phyloP scores from a whole-genome alignment of 2,797 vertebrate genomes.

The Microtus obscurus region DNA sequence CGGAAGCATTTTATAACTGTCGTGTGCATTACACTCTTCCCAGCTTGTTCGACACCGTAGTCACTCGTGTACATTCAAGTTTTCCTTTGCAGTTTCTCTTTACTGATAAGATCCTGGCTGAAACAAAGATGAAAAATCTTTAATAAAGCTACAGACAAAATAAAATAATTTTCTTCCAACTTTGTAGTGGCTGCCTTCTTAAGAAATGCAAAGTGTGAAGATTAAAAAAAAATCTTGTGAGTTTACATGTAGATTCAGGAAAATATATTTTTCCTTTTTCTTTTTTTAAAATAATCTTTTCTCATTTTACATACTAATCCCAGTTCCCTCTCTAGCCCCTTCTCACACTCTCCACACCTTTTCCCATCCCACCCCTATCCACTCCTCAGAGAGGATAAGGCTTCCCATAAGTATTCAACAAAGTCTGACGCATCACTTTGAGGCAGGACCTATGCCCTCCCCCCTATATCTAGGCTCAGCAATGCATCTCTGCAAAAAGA shows the following conservation, averaged over 20 bases:
- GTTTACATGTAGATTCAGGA: not conserved
- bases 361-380: no score
- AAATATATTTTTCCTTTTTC: no score
- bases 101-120: not conserved
- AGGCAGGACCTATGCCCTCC: no score
- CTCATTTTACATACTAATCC: no score
- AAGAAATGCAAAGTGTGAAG: not conserved
- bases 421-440: no score
- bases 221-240: not conserved
- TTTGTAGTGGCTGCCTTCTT: not conserved
- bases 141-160: slow-evolving; percentile 7
- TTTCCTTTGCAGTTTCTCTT: not conserved
- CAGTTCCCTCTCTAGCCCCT: no score
- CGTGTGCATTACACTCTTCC: not conserved
- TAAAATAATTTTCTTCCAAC: not conserved
- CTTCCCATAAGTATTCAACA: no score
- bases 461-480: no score
- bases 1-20: fast-evolving
- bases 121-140: not conserved
- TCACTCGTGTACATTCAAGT: not conserved
- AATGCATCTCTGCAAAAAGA: no score
- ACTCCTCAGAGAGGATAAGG: no score
- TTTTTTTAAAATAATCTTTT: no score
- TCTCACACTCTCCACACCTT: no score
- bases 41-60: not conserved